Conservation (phyloP, 2,797 vertebrate genomes). For the Neoniphon sammara region DNA sequence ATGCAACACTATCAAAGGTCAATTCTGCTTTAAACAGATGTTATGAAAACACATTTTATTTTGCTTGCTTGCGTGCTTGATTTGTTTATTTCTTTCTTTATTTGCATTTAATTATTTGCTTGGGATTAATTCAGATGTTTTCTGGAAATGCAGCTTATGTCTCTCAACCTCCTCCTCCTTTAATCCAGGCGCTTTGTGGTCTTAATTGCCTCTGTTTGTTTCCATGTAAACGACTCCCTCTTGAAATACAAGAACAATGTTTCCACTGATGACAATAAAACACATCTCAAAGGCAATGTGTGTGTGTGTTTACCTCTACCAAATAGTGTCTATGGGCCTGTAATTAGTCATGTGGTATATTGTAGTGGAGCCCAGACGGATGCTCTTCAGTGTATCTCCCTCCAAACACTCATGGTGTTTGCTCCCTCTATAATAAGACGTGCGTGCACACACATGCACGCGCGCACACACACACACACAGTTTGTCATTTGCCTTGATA, state of each 20-base stretch:
- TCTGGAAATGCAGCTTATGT: neutral
- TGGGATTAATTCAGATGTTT: no score
- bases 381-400: conserved; percentile 56
- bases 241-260: conserved; percentile 57
- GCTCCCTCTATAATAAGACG: conserved; percentile 38
- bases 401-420: conserved; percentile 41
- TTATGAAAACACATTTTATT: no score
- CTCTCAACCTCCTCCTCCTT: neutral
- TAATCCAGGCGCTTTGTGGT: conserved; percentile 36
- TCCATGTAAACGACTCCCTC: conserved; percentile 50
- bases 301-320: neutral
- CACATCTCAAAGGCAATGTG: conserved; percentile 14
- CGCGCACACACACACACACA: conserved; percentile 25
- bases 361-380: conserved; percentile 55
- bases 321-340: conserved; percentile 22
- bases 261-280: conserved; percentile 60
- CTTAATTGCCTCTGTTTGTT: conserved; percentile 68
- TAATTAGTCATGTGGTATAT: conserved; percentile 60
- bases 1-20: no score
- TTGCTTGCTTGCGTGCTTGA: no score
- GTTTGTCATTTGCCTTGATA: conserved; percentile 29
- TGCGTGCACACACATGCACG: neutral
- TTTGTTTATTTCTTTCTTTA: no score
- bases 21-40: no score
- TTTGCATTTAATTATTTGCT: no score